Percentiles rank a stretch among this genome's conserved stretches.
phyloP scores from a whole-genome alignment of 2,797 vertebrate species.

The Sparus aurata region DNA sequence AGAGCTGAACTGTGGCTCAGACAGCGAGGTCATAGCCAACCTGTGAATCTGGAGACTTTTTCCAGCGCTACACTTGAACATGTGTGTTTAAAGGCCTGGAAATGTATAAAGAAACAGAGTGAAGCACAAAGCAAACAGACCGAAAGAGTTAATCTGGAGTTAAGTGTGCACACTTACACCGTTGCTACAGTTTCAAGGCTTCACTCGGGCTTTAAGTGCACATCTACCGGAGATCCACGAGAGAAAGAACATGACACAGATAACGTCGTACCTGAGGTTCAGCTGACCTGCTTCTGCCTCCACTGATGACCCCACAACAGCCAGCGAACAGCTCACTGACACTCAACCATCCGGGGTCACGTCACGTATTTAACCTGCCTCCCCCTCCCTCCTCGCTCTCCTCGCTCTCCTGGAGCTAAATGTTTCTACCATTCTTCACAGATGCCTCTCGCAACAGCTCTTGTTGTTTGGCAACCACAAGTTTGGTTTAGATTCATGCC shows the following conservation, averaged over 20 bases:
- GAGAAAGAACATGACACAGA: not conserved
- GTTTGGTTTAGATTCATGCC: slow-evolving; percentile 64
- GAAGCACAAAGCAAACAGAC: not conserved
- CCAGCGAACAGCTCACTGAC: slow-evolving; percentile 52
- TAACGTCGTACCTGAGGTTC: slow-evolving; percentile 12
- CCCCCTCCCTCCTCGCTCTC: not conserved
- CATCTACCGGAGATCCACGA: not conserved
- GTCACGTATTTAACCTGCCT: slow-evolving; percentile 55
- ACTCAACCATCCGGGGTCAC: slow-evolving; percentile 64
- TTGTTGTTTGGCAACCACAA: slow-evolving; percentile 65
- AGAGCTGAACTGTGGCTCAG: too few relatives aligned
- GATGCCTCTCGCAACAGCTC: slow-evolving; percentile 34
- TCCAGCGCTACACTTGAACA: too few relatives aligned
- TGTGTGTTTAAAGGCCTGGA: too few relatives aligned
- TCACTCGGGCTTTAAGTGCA: slow-evolving; percentile 7
- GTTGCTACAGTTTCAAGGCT: not conserved
- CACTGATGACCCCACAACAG: slow-evolving; percentile 27
- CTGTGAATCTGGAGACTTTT: too few relatives aligned
- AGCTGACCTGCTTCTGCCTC: slow-evolving; percentile 60
- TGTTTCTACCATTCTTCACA: slow-evolving; percentile 28
- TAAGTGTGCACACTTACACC: slow-evolving; percentile 17
- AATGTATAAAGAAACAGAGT: not conserved
- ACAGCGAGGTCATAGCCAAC: too few relatives aligned
- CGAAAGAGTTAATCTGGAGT: slow-evolving; percentile 39
- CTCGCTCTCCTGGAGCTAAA: slow-evolving; percentile 37